Base-by-base conservation (phyloP, 2,113 vertebrate species). In the Semnornis frantzii region DNA sequence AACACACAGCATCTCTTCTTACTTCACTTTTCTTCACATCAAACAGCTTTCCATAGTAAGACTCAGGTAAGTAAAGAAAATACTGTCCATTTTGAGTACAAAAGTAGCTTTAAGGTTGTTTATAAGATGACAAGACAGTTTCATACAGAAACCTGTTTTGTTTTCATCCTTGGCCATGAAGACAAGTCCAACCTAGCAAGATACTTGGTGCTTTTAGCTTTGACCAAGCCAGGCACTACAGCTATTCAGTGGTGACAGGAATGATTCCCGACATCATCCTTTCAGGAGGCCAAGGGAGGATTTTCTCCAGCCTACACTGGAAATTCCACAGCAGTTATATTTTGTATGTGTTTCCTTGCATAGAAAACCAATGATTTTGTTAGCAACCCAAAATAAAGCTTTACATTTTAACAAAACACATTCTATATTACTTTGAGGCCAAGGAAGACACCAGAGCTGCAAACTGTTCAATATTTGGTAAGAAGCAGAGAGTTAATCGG, bases 401-500 rank as follows among this genome's bases (percentile, higher is more conserved):
- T 78, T 92, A 86, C 3, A 18, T 81, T 89, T 75, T 75, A 92
- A 63, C 42, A 65, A 30, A 34, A 33, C 28, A 27, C 31, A 3
- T 33, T 78, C 44, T 34, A 33, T 88, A 88, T 88, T 81, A 62
- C 58, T 69, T 58, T 54, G 66, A 86, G 86, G 80, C 70, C 3
- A 3, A 78, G 62, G 76, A 94, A 83, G 90, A 92, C 76, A 31
- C 62, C 0, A 0, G 54, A 54, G 74, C 69, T 69, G 50, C 76
- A 78, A 3, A 3, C 4, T 4, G 93, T 83, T 94, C 95, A 84
- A 59, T 92, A 84, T 30, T 84, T 50, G 50, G 54, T 62, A 70
- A 81, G 80, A 88, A 92, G 42, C 57, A 73, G 65, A 57, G 81
- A 90, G 69, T 88, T 90, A 86, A 96, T 92, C 82, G 78, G 80